Evolutionary conservation across 2,888 invertebrate genomes (phyloP).

Genomic region (Acanthococcus lagerstroemiae): DNA sequence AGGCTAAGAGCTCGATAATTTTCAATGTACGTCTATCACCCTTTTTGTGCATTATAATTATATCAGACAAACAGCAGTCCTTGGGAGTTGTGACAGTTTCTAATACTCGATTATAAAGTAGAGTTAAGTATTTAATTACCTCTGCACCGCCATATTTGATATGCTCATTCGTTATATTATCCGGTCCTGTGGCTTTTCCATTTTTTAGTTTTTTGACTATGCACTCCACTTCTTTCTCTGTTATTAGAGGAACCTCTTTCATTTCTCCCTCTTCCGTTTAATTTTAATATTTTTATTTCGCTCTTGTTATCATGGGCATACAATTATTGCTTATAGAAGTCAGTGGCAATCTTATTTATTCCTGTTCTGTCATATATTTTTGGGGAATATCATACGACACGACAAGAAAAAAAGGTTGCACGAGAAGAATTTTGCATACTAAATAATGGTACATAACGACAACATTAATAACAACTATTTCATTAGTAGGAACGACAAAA

Average conservation of each 20-base stretch:
- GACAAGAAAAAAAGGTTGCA: too few relatives aligned
- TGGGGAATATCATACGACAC: too few relatives aligned
- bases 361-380: too few relatives aligned
- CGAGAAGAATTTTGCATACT: too few relatives aligned
- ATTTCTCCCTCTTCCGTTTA: not conserved
- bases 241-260: not conserved
- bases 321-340: too few relatives aligned
- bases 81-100: not conserved
- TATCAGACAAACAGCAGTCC: not conserved
- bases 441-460: too few relatives aligned
- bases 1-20: too few relatives aligned
- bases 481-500: too few relatives aligned
- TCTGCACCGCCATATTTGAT: not conserved
- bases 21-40: not conserved
- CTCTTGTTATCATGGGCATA: too few relatives aligned
- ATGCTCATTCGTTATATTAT: not conserved
- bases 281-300: not conserved
- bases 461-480: too few relatives aligned
- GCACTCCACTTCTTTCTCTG: not conserved
- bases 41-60: not conserved
- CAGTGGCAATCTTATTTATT: too few relatives aligned
- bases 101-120: not conserved
- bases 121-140: not conserved
- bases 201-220: not conserved
- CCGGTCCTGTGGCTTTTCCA: not conserved